Evolutionary conservation across 2,888 invertebrate genomes (phyloP).

Genomic region (Meghimatium bilineatum): DNA sequence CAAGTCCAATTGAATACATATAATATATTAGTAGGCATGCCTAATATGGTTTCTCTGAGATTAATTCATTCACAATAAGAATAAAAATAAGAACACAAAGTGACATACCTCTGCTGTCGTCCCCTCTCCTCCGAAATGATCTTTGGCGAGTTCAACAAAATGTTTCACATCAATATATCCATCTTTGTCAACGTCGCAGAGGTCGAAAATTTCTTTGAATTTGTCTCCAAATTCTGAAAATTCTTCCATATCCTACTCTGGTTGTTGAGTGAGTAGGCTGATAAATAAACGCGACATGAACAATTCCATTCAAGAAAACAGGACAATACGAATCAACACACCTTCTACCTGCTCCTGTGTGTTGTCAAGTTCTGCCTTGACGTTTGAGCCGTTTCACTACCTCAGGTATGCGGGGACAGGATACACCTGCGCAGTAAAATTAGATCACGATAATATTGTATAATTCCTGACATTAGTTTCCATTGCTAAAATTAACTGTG

Average conservation of each 20-base stretch:
- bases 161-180: slow-evolving; percentile 73
- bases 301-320: slow-evolving; percentile 37
- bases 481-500: not conserved
- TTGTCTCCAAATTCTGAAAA: slow-evolving; percentile 59
- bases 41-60: too few species aligned
- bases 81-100: too few species aligned
- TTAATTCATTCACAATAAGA: too few species aligned
- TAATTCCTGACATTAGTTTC: not conserved
- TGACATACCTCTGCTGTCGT: slow-evolving; percentile 56
- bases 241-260: slow-evolving; percentile 57
- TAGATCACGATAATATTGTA: not conserved
- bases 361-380: not conserved
- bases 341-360: slow-evolving; percentile 9
- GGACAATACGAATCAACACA: slow-evolving; percentile 33
- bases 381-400: slow-evolving; percentile 17
- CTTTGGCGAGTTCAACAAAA: slow-evolving; percentile 69
- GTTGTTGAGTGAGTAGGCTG: not conserved
- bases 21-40: too few species aligned
- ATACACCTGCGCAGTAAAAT: not conserved
- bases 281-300: slow-evolving; percentile 35
- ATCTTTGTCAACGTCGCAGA: slow-evolving; percentile 72
- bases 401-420: slow-evolving; percentile 17
- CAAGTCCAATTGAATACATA: too few species aligned
- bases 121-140: slow-evolving; percentile 73
- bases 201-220: slow-evolving; percentile 71